Conservation (phyloP, 2,113 vertebrate genomes). For the Gymnobelideus leadbeateri region DNA sequence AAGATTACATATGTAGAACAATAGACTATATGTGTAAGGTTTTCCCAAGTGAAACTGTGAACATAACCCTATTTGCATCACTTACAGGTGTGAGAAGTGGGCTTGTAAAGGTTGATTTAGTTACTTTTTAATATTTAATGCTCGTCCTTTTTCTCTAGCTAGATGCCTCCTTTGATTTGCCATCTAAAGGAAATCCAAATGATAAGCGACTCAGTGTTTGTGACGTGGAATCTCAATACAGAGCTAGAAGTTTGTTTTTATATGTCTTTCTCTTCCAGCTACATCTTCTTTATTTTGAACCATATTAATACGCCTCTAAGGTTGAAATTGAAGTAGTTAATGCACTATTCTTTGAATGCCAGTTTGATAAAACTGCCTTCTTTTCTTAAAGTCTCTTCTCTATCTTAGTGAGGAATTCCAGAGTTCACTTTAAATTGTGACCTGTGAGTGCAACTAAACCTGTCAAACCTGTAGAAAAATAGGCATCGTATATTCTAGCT, state of each 20-base stretch:
- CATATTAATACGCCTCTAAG: slow-evolving; percentile 44
- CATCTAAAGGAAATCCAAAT: not conserved
- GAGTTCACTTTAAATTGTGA: slow-evolving; percentile 76
- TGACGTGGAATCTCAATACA: slow-evolving; percentile 7
- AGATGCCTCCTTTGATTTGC: not conserved
- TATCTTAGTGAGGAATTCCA: slow-evolving; percentile 76
- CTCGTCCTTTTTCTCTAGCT: not conserved
- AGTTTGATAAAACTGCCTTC: slow-evolving; percentile 78
- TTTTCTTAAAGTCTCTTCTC: slow-evolving; percentile 74
- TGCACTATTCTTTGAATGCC: slow-evolving; percentile 62
- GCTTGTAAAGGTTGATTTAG: slow-evolving; percentile 4
- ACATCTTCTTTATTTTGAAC: slow-evolving; percentile 43
- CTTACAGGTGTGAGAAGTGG: slow-evolving; percentile 19
- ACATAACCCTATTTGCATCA: not conserved
- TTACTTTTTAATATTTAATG: not conserved
- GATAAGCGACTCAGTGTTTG: not conserved
- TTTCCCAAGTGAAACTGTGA: slow-evolving; percentile 27
- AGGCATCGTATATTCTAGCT: slow-evolving; percentile 82
- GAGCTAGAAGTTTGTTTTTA: slow-evolving; percentile 32
- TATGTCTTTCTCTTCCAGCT: slow-evolving; percentile 59
- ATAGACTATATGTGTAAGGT: not conserved
- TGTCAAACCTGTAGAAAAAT: slow-evolving; percentile 84
- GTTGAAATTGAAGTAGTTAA: slow-evolving; percentile 72
- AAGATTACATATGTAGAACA: not conserved
- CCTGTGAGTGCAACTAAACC: slow-evolving; percentile 72